A percentile compares a stretch with the other conserved stretches of the same genome.
These are phyloP conservation scores for Drosophila ficusphila DNA, from an alignment of 1,140 invertebrate species.

Conservation along the genomic window DNA sequence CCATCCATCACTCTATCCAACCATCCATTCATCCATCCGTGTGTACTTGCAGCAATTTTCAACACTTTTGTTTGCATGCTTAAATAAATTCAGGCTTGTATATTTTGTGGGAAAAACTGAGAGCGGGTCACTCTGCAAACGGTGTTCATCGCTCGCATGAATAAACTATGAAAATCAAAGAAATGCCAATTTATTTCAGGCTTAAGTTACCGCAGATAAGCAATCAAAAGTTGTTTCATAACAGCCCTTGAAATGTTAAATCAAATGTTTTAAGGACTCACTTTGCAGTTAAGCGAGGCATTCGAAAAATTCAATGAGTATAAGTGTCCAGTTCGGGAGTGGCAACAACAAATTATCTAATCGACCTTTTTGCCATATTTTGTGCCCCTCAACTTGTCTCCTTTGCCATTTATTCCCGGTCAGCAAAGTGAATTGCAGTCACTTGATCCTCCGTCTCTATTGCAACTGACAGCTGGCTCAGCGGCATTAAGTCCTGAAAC, in stretches of 20 bases:
- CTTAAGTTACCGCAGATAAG: conserved; percentile 1
- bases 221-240: not conserved
- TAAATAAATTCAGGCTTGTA: conserved; percentile 53
- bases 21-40: conserved; percentile 18
- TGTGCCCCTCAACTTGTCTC: not conserved
- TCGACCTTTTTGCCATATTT: conserved; percentile 14
- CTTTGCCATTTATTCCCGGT: not conserved
- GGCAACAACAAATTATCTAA: conserved; percentile 46
- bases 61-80: conserved; percentile 56
- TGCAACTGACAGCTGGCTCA: conserved; percentile 45
- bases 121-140: conserved; percentile 2
- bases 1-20: conserved; percentile 3
- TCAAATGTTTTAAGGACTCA: not conserved
- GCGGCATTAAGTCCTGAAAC: conserved; percentile 45
- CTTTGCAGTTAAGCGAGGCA: not conserved
- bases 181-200: not conserved
- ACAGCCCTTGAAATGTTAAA: not conserved
- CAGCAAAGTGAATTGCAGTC: conserved; percentile 18
- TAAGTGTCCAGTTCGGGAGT: conserved; percentile 13
- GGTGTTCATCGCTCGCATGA: conserved; percentile 23
- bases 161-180: conserved; percentile 16
- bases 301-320: conserved; percentile 5
- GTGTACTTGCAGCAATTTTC: conserved; percentile 18
- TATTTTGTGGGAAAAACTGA: conserved; percentile 15
- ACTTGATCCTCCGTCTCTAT: not conserved